A percentile compares a stretch with the other conserved stretches of the same genome.
phyloP scores from a whole-genome alignment of 1,140 invertebrate genomes.

The Forficula auricularia region DNA sequence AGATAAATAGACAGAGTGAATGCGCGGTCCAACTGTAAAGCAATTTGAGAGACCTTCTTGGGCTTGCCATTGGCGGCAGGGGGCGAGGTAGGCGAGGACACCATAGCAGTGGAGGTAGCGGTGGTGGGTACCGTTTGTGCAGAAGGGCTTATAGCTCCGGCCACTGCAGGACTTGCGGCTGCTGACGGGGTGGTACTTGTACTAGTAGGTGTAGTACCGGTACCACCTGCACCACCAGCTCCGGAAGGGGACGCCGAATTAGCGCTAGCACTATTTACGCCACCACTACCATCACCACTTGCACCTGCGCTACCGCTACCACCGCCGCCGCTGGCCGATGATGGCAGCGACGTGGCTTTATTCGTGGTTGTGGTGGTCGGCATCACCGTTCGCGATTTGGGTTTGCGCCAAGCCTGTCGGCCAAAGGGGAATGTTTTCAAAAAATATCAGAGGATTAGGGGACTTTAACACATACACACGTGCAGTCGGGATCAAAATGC shows the following conservation, averaged over 20 bases:
- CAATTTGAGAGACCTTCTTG: constrained; percentile 12
- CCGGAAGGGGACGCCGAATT: no score
- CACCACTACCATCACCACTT: constrained; percentile 2
- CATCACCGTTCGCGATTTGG: constrained; percentile 52
- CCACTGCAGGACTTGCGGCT: no score
- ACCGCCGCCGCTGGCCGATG: neutral
- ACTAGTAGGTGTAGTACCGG: neutral
- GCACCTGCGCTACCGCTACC: constrained; percentile 22
- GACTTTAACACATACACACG: neutral
- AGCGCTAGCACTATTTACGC: neutral
- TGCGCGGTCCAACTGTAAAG: neutral
- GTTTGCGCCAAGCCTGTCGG: constrained; percentile 51
- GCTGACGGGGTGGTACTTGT: no score
- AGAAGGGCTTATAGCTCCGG: no score
- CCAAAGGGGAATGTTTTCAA: constrained; percentile 23
- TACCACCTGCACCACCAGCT: neutral
- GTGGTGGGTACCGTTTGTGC: constrained; percentile 1
- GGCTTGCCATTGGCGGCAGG: constrained; percentile 6
- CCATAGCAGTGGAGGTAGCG: constrained; percentile 2
- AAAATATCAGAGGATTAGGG: constrained; percentile 21
- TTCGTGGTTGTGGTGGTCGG: constrained; percentile 35
- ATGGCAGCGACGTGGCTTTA: constrained; percentile 19
- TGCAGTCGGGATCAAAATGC: no score
- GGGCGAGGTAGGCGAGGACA: constrained; percentile 5
- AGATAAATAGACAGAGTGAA: neutral